A percentile compares a stretch with the other conserved stretches of the same genome.
These are phyloP conservation scores for Nothoprocta pentlandii DNA, from an alignment of 2,113 vertebrate genomes.

Conservation along the genomic window DNA sequence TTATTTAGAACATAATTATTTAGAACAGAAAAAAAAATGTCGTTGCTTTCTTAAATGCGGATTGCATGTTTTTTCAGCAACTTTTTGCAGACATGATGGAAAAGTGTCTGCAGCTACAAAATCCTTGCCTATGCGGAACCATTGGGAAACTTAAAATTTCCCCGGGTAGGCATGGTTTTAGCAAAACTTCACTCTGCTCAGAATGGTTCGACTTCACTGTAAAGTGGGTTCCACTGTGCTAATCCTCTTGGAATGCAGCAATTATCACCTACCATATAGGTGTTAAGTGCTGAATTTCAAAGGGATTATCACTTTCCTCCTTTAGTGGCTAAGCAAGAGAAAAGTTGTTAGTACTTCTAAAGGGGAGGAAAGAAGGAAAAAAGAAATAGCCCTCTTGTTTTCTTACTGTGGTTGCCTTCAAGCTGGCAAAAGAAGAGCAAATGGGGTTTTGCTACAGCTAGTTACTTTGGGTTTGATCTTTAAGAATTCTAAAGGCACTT, in stretches of 20 bases:
- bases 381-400: constrained; percentile 6
- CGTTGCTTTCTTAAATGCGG: neutral
- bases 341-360: constrained; percentile 63
- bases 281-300: constrained; percentile 78
- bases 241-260: constrained; percentile 75
- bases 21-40: neutral
- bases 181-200: constrained; percentile 50
- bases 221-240: constrained; percentile 67
- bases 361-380: neutral
- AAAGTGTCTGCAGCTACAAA: neutral
- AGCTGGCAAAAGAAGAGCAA: constrained; percentile 6
- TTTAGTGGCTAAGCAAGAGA: constrained; percentile 58
- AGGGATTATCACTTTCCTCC: constrained; percentile 74
- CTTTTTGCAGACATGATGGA: neutral
- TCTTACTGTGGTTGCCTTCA: constrained; percentile 5
- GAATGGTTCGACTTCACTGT: constrained; percentile 54
- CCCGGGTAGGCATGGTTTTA: constrained; percentile 38
- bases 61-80: neutral
- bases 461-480: constrained; percentile 15
- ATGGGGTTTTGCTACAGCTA: constrained; percentile 10
- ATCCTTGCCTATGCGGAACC: neutral
- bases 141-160: constrained; percentile 34
- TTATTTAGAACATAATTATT: neutral
- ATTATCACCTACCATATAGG: constrained; percentile 76
- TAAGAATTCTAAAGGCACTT: constrained; percentile 22